Evolutionary conservation across 2,888 invertebrate species (phyloP), one percentile per base, ranked within the genome.

Genomic region (Synanthedon andrenaeformis): DNA sequence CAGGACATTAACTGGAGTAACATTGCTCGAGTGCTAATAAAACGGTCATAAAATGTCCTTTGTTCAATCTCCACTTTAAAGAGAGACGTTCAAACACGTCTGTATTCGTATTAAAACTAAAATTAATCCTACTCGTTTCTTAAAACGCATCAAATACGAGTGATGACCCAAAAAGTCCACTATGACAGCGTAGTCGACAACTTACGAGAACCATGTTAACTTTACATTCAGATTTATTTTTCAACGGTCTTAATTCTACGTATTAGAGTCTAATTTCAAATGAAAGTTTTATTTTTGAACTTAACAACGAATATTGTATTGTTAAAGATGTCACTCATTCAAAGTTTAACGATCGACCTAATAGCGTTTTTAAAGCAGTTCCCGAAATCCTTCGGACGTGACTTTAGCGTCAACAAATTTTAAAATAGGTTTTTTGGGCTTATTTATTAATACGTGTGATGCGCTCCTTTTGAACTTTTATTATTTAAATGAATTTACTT

Each of bases 351-450:
- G 83, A 84, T 82, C 80, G 75, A 79, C 78, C 79, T 82, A 85
- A 87, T 85, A 81, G 82, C 79, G 75, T 81, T 81, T 85, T 82
- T 82, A 74, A 76, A 81, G 78, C 78, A 71, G 82, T 83, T 83
- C 80, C 76, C 74, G 71, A 83, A 86, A 87, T 86, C 86, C 83
- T 79, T 76, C 71, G 78, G 74, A 85, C 86, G 86, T 86, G 86
- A 82, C 84, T 82, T 62, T 68, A 72, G 75, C 76, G 77, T 81
- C 85, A 86, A 86, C 86, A 86, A 78, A 79, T 79, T 81, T 79
- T 74, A 78, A 82, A 80, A 79, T 74, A 79, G 79, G 74, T 74
- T 72, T 72, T 74, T 74, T n/a, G 74, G 71, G 72, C 77, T 80
- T 75, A 76, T 53, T 71, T 76, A 53, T 55, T 53, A 53, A 55